These are phyloP conservation scores for Sabellastarte sp. DNA, from an alignment of 2,888 invertebrate genomes.

Conservation along the genomic window DNA sequence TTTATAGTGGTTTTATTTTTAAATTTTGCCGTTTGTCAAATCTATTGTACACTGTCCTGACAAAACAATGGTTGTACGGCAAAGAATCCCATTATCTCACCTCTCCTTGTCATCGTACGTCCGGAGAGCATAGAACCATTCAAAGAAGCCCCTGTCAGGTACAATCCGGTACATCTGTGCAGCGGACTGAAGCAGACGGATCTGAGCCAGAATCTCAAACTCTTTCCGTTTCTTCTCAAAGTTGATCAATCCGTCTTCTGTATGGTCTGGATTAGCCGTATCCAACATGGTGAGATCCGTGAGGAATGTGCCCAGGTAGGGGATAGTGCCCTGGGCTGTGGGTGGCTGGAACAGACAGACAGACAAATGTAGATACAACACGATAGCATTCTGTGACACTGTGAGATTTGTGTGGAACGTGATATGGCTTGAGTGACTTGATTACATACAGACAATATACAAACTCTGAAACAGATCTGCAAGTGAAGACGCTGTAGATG, in stretches of 20 bases:
- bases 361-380: too few species aligned
- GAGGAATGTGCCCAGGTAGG: constrained; percentile 95
- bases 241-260: constrained; percentile 76
- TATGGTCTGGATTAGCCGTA: constrained; percentile 62
- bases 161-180: constrained; percentile 91
- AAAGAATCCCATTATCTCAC: too few species aligned
- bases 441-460: too few species aligned
- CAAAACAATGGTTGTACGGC: too few species aligned
- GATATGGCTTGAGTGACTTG: too few species aligned
- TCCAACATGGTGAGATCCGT: constrained; percentile 90
- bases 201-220: constrained; percentile 96
- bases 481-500: too few species aligned
- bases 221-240: constrained; percentile 98
- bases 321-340: constrained; percentile 77
- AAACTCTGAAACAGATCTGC: too few species aligned
- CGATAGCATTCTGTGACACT: too few species aligned
- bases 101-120: constrained; percentile 85
- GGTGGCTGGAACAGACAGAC: constrained; percentile 9
- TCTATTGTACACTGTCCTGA: too few species aligned
- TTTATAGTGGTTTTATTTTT: too few species aligned
- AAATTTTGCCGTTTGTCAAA: too few species aligned
- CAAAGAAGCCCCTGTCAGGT: constrained; percentile 83
- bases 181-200: constrained; percentile 91
- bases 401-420: too few species aligned
- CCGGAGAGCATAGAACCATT: constrained; percentile 92